phyloP scores from a whole-genome alignment of 2,113 vertebrate genomes.

The Otus sunia region DNA sequence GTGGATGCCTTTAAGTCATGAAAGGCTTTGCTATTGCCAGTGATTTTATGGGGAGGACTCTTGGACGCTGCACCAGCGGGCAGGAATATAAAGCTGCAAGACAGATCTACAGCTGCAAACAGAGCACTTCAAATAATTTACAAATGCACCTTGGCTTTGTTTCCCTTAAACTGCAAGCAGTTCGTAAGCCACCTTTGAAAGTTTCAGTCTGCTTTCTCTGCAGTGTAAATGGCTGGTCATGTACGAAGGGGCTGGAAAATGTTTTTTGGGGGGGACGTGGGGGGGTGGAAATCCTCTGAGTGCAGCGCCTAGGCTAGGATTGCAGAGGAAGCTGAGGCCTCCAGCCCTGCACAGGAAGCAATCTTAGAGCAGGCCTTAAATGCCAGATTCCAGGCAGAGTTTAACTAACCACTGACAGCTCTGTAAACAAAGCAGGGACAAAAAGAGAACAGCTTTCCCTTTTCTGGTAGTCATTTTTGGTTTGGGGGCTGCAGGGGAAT shows the following conservation, averaged over 20 bases:
- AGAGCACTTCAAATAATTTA: neutral
- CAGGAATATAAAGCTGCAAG: neutral
- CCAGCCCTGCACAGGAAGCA: slow-evolving; percentile 80
- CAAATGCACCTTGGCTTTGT: neutral
- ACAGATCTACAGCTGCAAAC: neutral
- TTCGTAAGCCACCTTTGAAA: neutral
- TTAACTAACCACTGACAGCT: slow-evolving; percentile 86
- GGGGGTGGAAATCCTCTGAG: slow-evolving; percentile 25
- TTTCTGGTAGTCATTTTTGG: slow-evolving; percentile 82
- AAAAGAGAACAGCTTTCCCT: slow-evolving; percentile 80
- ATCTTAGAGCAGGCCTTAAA: slow-evolving; percentile 80
- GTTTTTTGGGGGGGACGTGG: neutral
- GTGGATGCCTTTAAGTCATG: neutral
- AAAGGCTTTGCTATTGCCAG: neutral
- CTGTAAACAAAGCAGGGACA: slow-evolving; percentile 81
- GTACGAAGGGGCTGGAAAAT: slow-evolving; percentile 49
- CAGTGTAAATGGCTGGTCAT: neutral
- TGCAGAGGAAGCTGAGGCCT: slow-evolving; percentile 81
- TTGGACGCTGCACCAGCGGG: neutral
- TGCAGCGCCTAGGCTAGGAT: slow-evolving; percentile 61
- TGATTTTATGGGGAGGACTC: neutral
- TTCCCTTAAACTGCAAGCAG: neutral
- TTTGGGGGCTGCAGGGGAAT: slow-evolving; percentile 77
- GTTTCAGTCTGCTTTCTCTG: neutral
- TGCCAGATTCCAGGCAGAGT: slow-evolving; percentile 84